Conservation (phyloP, 2,113 vertebrate genomes). For the Sinocyclocheilus anshuiensis region DNA sequence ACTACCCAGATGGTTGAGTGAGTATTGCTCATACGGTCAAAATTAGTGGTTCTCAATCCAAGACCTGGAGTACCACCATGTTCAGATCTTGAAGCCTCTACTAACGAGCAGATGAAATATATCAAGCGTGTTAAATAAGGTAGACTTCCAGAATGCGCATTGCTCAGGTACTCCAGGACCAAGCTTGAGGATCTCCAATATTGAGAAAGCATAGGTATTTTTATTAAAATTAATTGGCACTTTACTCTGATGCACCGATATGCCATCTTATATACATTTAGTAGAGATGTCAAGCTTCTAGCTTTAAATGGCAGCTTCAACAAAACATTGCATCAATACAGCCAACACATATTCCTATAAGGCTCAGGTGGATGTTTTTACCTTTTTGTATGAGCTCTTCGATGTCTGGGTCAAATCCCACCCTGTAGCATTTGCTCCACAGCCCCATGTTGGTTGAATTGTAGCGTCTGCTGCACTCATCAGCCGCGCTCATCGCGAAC, state of each 20-base stretch:
- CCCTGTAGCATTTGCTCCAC: slow-evolving; percentile 86
- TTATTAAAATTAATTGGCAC: background rate
- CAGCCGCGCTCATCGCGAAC: slow-evolving; percentile 82
- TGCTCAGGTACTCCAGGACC: background rate
- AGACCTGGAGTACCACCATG: background rate
- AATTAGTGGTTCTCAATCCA: slow-evolving; percentile 21
- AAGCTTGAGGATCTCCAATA: background rate
- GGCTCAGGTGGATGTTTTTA: slow-evolving; percentile 49
- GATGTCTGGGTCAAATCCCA: slow-evolving; percentile 84
- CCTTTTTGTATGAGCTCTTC: slow-evolving; percentile 86
- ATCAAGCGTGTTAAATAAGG: background rate
- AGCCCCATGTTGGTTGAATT: slow-evolving; percentile 89
- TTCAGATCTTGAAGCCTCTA: background rate
- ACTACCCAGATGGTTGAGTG: slow-evolving; percentile 32
- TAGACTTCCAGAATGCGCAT: background rate
- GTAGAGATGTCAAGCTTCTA: background rate
- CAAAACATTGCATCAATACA: background rate
- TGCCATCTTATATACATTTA: background rate
- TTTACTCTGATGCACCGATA: background rate
- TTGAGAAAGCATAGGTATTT: background rate
- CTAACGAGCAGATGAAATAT: background rate
- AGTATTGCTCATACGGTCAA: slow-evolving; percentile 14
- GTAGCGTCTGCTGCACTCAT: slow-evolving; percentile 86
- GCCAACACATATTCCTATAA: background rate
- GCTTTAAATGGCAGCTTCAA: background rate